phyloP scores from a whole-genome alignment of 2,797 vertebrate species.

The Otolemur crassicaudatus region DNA sequence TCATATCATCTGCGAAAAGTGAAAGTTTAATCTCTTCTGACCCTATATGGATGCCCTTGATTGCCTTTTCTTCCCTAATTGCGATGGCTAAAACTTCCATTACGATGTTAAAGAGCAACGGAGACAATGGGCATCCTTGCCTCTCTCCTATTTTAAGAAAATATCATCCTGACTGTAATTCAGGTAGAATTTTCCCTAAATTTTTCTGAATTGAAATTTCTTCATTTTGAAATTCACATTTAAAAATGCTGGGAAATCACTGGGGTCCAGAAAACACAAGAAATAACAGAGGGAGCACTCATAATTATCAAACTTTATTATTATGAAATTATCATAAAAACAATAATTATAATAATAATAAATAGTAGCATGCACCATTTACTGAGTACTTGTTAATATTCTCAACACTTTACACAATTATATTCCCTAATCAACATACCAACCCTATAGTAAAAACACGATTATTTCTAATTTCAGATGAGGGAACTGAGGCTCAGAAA shows the following conservation, averaged over 20 bases:
- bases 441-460: background rate
- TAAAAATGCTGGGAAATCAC: background rate
- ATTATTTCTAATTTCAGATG: background rate
- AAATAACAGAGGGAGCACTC: background rate
- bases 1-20: too few species aligned
- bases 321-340: background rate
- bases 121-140: too few species aligned
- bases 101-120: too few species aligned
- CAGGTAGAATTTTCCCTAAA: background rate
- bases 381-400: background rate
- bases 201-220: background rate
- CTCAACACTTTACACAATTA: background rate
- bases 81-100: too few species aligned
- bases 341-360: background rate
- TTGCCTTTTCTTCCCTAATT: too few species aligned
- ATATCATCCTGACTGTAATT: background rate
- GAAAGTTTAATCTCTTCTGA: too few species aligned
- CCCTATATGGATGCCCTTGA: too few species aligned
- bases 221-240: constrained; percentile 15
- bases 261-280: background rate
- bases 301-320: background rate
- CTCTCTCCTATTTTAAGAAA: background rate
- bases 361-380: background rate
- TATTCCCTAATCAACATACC: background rate
- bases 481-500: constrained; percentile 9